Evolutionary conservation across 2,888 invertebrate species (phyloP), one percentile per base, ranked within the genome.

Genomic region (Cordylochernes scorpioides): DNA sequence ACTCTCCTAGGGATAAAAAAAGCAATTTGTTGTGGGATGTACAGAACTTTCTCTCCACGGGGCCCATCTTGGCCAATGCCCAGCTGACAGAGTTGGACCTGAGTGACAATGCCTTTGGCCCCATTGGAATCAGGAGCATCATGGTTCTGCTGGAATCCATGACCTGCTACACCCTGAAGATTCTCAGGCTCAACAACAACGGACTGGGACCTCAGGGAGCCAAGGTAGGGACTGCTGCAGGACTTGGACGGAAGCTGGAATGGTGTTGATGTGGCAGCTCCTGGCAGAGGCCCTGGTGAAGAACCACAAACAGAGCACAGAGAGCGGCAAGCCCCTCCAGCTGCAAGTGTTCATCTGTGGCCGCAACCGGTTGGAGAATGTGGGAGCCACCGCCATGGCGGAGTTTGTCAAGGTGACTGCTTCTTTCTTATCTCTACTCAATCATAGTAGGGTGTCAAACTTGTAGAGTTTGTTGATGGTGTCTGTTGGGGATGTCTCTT

Each of bases 31-130:
- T 22, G 14, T 6, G 29, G 33, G 34, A 37, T 41, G 46, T 48
- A 24, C 43, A 66, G 66, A 59, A 65, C 48, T 61, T 61, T 33
- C 60, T 91, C 0, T 75, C 84, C 1, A 62, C 62, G 26, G 84
- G 80, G 0, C 63, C 97, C 44, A 73, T 75, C 32, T 47, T 57
- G 4, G 77, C 86, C 0, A 68, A 68, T 0, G 77, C 78, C 0
- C 61, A 66, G 2, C 62, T 97, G 1, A 65, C 67, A 0, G 73
- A 77, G 30, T 53, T 97, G 7, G 86, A 97, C 48, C 61, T 97
- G 6, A 88, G 88, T 50, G 91, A 97, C 54, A 91, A 94, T 54
- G 94, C 94, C 0, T 72, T 94, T 43, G 94, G 91, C 0, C 88
- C 91, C 0, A 75, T 84, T 42, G 94, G 88, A 15, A 75, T 88